Evolutionary conservation across 2,113 vertebrate genomes (phyloP), one percentile per base, ranked within the genome.

Genomic region (Bungarus multicinctus): DNA sequence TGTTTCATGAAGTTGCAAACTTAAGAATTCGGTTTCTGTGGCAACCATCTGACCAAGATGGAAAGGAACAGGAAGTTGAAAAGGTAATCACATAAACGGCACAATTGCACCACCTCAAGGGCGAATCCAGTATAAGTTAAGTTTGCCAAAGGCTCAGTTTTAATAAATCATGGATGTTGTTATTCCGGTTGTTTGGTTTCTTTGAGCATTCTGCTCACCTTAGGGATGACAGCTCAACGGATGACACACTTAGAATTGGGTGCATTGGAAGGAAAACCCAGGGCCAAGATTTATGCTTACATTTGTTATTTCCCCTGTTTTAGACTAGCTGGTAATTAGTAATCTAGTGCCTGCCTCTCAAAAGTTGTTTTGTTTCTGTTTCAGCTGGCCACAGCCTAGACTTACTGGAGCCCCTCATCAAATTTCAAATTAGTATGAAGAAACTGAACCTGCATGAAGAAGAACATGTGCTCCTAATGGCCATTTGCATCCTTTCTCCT

Each of bases 381-480:
- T 0, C 90, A 99, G 99, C 99, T 0, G 99, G 99, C n/a, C 99
- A 99, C 97, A 99, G 96, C 93, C 96, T 99, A 97, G 99, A 99
- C 81, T 97, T 99, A 94, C 95, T 99, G 0, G 99, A 99, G 96
- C 99, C 99, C 0, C 98, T 99, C 45, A 97, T 99, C 94, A 99
- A 99, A 95, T 99, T 99, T 97, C 99, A 99, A 97, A 97, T 99
- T 45, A 98, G 98, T n/a, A 93, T 99, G 94, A 99, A 99, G 98
- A 99, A 99, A 96, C 97, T 99, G 95, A 98, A 98, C 95, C 97
- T 99, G 27, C 98, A 99, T 0, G 99, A 99, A 94, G 98, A 99
- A 93, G 99, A 99, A 88, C 99, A 99, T 0, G 99, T 99, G 88
- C 97, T 99, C 93, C 98, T 99, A 85, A 99, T 99, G 99, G 99